A percentile compares a stretch with the other conserved stretches of the same genome.
These are phyloP conservation scores for Perca fluviatilis DNA, from an alignment of 2,113 vertebrate genomes.

Conservation along the genomic window DNA sequence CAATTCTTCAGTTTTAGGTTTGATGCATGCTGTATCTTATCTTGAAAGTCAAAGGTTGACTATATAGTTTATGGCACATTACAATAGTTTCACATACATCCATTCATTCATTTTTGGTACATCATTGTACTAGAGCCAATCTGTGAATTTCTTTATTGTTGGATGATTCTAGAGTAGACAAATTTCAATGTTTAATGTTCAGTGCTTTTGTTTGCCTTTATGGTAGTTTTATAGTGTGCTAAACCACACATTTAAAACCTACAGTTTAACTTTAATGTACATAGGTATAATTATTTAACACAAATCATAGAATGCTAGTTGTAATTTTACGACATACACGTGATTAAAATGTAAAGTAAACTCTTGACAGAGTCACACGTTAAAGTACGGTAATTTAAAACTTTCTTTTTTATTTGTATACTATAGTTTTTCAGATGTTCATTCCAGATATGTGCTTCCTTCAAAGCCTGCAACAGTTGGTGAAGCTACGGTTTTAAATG, in stretches of 20 bases:
- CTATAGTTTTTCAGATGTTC: neutral
- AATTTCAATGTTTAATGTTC: neutral
- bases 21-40: neutral
- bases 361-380: too few relatives aligned
- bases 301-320: neutral
- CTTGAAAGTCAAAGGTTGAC: neutral
- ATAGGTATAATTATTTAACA: neutral
- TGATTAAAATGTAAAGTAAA: too few relatives aligned
- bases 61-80: neutral
- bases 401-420: neutral
- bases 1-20: neutral
- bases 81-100: too few relatives aligned
- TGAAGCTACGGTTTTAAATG: neutral
- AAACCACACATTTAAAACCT: neutral
- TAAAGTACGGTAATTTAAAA: neutral
- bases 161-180: neutral
- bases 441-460: neutral
- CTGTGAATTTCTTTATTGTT: neutral
- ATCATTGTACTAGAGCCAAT: neutral
- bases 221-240: neutral
- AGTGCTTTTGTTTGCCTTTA: neutral
- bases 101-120: neutral
- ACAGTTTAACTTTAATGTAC: neutral
- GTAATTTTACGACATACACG: neutral
- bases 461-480: neutral